These are phyloP conservation scores for Ramazzottius varieornatus DNA, from an alignment of 2,888 invertebrate species.

Conservation along the genomic window DNA sequence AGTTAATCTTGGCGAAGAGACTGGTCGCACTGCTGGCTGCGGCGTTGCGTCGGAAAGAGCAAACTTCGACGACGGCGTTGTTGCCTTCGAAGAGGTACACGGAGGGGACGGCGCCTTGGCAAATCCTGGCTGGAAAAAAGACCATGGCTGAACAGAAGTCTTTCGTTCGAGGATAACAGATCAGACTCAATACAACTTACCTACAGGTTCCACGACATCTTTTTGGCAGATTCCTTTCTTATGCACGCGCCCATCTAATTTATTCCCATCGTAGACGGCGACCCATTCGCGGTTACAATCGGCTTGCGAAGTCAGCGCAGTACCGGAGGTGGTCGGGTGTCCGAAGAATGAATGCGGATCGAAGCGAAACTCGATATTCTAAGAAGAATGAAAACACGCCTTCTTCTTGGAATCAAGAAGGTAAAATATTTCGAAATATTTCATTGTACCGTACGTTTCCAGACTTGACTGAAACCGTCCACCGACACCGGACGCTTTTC, in stretches of 20 bases:
- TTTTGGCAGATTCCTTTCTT: background rate
- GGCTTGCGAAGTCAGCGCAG: too few relatives aligned
- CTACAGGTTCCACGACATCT: background rate
- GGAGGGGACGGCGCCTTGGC: background rate
- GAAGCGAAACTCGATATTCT: slow-evolving; percentile 1
- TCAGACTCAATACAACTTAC: background rate
- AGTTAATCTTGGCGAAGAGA: background rate
- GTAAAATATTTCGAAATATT: background rate
- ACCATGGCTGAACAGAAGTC: background rate
- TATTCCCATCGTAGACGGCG: background rate
- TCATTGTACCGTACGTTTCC: background rate
- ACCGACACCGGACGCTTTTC: background rate
- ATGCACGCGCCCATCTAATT: background rate
- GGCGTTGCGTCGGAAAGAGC: background rate
- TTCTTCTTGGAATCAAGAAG: background rate
- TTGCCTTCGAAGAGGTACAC: background rate
- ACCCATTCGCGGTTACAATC: slow-evolving; percentile 1
- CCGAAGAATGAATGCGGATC: background rate
- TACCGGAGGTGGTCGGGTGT: background rate
- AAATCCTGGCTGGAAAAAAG: background rate
- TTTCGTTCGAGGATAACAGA: background rate
- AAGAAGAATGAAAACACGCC: background rate
- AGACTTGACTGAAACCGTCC: background rate
- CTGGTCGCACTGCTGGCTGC: background rate
- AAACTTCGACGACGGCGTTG: background rate